Evolutionary conservation across 2,888 invertebrate species (phyloP).

Genomic region (Dasypolia templi): DNA sequence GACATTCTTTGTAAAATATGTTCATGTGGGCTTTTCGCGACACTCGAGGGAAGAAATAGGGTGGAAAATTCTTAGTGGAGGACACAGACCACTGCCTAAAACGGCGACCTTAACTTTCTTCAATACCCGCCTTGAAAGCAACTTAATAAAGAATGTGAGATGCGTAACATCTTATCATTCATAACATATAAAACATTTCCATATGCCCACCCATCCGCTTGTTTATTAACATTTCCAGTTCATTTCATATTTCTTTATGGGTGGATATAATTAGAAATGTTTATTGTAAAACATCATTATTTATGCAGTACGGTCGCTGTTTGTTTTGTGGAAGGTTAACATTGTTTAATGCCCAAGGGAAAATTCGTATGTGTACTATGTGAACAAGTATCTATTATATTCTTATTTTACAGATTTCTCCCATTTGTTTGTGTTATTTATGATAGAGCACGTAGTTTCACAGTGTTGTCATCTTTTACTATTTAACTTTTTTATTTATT

Average conservation of each 20-base stretch:
- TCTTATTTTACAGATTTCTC: slow-evolving; percentile 19
- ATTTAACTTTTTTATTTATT: too few species aligned
- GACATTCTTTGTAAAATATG: not conserved
- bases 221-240: slow-evolving; percentile 23
- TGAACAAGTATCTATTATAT: slow-evolving; percentile 15
- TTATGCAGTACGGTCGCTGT: slow-evolving; percentile 43
- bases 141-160: not conserved
- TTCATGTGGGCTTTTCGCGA: slow-evolving; percentile 1
- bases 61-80: slow-evolving; percentile 1
- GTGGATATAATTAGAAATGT: slow-evolving; percentile 47
- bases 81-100: not conserved
- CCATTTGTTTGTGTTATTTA: slow-evolving; percentile 7
- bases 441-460: not conserved
- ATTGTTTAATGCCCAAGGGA: slow-evolving; percentile 43
- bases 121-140: slow-evolving; percentile 16
- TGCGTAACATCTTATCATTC: not conserved
- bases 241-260: slow-evolving; percentile 15
- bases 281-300: slow-evolving; percentile 46
- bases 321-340: slow-evolving; percentile 48
- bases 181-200: slow-evolving; percentile 21
- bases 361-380: slow-evolving; percentile 30
- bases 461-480: not conserved
- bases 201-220: not conserved
- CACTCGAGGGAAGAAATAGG: not conserved
- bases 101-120: slow-evolving; percentile 7